Evolutionary conservation across 2,113 vertebrate genomes (phyloP).

Genomic region (Microcebus griseorufus): DNA sequence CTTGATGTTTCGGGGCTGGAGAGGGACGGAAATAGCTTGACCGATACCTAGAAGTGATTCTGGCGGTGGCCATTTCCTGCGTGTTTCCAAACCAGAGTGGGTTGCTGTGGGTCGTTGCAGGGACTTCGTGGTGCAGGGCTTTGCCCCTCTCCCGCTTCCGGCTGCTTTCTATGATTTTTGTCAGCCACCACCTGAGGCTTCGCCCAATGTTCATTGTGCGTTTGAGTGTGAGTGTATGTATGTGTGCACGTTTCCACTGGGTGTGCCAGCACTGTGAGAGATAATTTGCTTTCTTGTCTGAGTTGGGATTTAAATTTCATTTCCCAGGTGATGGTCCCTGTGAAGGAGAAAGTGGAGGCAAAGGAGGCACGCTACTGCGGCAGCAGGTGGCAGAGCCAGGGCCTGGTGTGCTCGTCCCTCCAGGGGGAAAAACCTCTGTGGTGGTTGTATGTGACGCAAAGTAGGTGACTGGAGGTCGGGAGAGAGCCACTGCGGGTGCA

Average conservation of each 20-base stretch:
- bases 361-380: neutral
- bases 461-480: conserved; percentile 70
- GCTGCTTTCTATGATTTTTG: neutral
- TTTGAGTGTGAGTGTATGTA: neutral
- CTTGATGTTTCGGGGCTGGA: neutral
- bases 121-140: neutral
- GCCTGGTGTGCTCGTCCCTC: conserved; percentile 77
- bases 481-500: neutral
- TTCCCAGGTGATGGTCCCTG: neutral
- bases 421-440: conserved; percentile 86
- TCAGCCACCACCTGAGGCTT: neutral
- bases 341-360: neutral
- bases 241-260: neutral
- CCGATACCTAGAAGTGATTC: accelerated
- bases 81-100: accelerated
- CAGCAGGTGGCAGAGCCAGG: accelerated
- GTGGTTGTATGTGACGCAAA: conserved; percentile 85
- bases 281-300: neutral
- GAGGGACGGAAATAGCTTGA: neutral
- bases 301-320: neutral
- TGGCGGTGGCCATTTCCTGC: neutral
- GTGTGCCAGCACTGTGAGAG: accelerated
- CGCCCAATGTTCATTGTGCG: neutral
- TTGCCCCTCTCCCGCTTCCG: neutral
- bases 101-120: accelerated